These are phyloP conservation scores for Tortrix viridana DNA, from an alignment of 2,888 invertebrate genomes.

Conservation along the genomic window DNA sequence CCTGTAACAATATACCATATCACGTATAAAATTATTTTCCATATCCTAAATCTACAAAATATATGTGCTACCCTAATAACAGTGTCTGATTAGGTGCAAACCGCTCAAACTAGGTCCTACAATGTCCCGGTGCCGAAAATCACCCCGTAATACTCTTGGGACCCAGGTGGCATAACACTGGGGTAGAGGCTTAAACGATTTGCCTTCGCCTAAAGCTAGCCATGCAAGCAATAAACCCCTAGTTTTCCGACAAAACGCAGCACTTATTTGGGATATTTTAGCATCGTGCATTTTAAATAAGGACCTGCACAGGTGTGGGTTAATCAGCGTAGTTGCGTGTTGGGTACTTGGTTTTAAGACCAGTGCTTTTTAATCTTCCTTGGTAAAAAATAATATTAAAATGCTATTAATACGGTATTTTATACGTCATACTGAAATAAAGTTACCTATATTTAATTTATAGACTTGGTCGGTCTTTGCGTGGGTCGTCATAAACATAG, in stretches of 20 bases:
- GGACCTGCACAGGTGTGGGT: slow-evolving; percentile 15
- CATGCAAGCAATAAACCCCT: slow-evolving; percentile 62
- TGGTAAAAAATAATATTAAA: too few species aligned
- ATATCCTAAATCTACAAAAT: slow-evolving; percentile 6
- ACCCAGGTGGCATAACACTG: slow-evolving; percentile 67
- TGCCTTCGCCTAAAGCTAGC: slow-evolving; percentile 57
- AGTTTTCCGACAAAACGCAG: slow-evolving; percentile 53
- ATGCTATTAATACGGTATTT: too few species aligned
- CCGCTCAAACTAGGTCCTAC: slow-evolving; percentile 7
- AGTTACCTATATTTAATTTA: too few species aligned
- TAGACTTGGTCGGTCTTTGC: too few species aligned
- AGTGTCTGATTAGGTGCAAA: slow-evolving; percentile 28
- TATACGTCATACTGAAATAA: too few species aligned
- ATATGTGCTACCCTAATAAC: background rate
- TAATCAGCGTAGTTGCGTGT: slow-evolving; percentile 8
- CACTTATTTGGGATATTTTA: slow-evolving; percentile 37
- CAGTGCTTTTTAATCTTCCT: background rate
- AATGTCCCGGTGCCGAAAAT: slow-evolving; percentile 54
- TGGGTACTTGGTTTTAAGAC: background rate
- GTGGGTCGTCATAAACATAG: too few species aligned
- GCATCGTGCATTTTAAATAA: slow-evolving; percentile 35
- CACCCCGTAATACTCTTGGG: slow-evolving; percentile 58
- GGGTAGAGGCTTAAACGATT: slow-evolving; percentile 71
- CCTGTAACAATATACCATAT: too few species aligned
- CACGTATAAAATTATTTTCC: background rate